Percentiles rank a stretch among this genome's conserved stretches.
These are phyloP conservation scores for Octomys mimax DNA, from an alignment of 2,797 vertebrate species.

Conservation along the genomic window DNA sequence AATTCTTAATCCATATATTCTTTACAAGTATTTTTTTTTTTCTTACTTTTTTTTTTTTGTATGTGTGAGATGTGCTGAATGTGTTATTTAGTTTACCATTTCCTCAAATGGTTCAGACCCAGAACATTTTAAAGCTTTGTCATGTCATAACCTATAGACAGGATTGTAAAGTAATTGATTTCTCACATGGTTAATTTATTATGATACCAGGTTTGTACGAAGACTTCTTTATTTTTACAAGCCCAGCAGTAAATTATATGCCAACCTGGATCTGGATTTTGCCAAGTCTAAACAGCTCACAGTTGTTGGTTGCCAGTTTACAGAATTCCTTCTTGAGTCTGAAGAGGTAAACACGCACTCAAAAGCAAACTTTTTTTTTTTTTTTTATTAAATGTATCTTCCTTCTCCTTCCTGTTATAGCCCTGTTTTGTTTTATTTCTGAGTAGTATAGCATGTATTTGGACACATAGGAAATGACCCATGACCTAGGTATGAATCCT, in stretches of 20 bases:
- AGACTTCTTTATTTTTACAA: constrained; percentile 98
- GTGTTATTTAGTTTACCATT: constrained; percentile 36
- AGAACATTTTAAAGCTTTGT: constrained; percentile 26
- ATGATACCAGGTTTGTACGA: constrained; percentile 94
- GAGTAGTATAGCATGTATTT: constrained; percentile 22
- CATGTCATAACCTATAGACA: neutral
- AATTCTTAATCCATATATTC: constrained; percentile 2
- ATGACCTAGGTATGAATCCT: constrained; percentile 32
- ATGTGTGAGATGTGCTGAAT: constrained; percentile 8
- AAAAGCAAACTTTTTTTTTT: constrained; percentile 24
- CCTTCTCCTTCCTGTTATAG: neutral
- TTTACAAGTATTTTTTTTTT: neutral
- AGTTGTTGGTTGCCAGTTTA: constrained; percentile 98
- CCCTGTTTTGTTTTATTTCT: neutral
- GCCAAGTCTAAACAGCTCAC: constrained; percentile 96
- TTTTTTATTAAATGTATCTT: neutral
- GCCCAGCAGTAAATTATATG: constrained; percentile 98
- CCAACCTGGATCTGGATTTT: constrained; percentile 96
- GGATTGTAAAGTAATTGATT: constrained; percentile 19
- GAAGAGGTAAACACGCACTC: constrained; percentile 93
- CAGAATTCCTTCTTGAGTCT: constrained; percentile 98
- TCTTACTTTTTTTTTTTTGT: neutral
- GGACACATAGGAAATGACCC: neutral
- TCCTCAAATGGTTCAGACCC: constrained; percentile 11
- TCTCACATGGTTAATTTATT: constrained; percentile 64